Evolutionary conservation across 2,888 invertebrate species (phyloP), one percentile per base, ranked within the genome.

Genomic region (Drosophila macrospina): DNA sequence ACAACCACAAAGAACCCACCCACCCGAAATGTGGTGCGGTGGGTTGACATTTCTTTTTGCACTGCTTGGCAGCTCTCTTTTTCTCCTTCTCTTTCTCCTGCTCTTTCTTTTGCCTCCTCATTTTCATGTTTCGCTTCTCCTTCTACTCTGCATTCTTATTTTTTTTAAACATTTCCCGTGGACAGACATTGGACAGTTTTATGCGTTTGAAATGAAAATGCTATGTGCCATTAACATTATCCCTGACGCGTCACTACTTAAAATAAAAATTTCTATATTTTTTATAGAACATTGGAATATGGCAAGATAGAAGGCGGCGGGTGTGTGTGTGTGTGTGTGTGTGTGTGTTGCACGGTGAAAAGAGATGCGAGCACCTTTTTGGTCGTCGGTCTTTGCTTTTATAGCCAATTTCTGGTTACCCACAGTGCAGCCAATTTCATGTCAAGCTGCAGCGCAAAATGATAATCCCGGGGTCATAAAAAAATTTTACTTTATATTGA

Each of bases 181-280:
- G 69, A 66, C 74, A 61, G 74, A 74, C 69, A 62, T 74, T 61
- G 85, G 79, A 72, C 76, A 88, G 69, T 85, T 88, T 85, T 85
- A 86, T 88, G 88, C 80, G 84, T 83, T 85, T 80, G 74, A 83
- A 83, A 86, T 88, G 84, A 85, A 88, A 88, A 88, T 83, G 80
- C 84, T 86, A 82, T 82, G 88, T 87, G 83, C 84, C 88, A 88
- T 88, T 86, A 86, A 86, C 86, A 88, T 86, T 86, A 89, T 90
- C 86, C 88, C 80, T 83, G 88, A 83, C 86, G 86, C 80, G 84
- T 85, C 89, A 74, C 88, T 83, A 83, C 86, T 86, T 84, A 90
- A 78, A 88, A 84, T 88, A 88, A 86, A 87, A 83, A 78, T 79
- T 85, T 88, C 89, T 85, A 80, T 80, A 73, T 83, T 78, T 81